A percentile compares a stretch with the other conserved stretches of the same genome.
Evolutionary conservation across 2,888 invertebrate species (phyloP).

Genomic region (Sinotaia quadrata): DNA sequence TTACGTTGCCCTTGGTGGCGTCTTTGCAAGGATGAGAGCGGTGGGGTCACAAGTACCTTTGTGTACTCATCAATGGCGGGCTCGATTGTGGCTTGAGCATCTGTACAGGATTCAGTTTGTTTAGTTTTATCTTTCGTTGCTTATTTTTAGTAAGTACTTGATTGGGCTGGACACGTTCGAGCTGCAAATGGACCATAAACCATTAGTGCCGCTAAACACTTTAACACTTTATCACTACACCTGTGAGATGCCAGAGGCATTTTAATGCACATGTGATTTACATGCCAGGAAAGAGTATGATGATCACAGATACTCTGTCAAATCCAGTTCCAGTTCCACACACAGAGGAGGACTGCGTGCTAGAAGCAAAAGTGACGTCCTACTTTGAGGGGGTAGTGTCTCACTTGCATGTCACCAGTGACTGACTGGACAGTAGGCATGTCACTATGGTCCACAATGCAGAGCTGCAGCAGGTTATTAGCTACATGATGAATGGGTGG

Average conservation of each 20-base stretch:
- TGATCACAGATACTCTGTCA: slow-evolving; percentile 6
- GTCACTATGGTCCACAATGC: slow-evolving; percentile 8
- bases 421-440: not conserved
- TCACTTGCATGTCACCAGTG: not conserved
- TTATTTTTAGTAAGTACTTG: slow-evolving; percentile 1
- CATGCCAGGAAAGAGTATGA: not conserved
- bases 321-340: not conserved
- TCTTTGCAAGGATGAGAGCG: no score
- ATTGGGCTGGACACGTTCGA: not conserved
- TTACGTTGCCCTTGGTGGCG: no score
- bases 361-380: not conserved
- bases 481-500: slow-evolving; percentile 7
- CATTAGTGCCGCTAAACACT: slow-evolving; percentile 2
- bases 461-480: slow-evolving; percentile 15
- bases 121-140: not conserved
- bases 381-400: not conserved
- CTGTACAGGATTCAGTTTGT: no score
- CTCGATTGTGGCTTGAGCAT: no score
- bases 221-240: not conserved
- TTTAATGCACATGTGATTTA: not conserved
- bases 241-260: slow-evolving; percentile 4
- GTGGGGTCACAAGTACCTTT: no score
- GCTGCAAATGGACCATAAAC: slow-evolving; percentile 20
- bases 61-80: no score
- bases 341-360: not conserved